Evolutionary conservation across 1,140 invertebrate species (phyloP).

Genomic region (Drosophila varians): DNA sequence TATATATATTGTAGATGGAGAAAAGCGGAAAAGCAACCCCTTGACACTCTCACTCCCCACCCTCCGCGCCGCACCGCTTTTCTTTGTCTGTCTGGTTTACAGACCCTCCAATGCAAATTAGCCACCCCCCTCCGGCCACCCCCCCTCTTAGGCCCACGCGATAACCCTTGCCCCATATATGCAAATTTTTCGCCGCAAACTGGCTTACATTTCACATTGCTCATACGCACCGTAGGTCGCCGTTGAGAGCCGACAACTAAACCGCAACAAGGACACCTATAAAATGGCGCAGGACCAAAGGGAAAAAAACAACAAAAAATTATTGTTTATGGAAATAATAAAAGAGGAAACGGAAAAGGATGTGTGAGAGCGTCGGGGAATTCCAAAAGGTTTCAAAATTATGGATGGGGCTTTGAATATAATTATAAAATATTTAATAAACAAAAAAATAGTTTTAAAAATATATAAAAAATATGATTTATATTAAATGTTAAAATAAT

Average conservation of each 20-base stretch:
- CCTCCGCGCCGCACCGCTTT: background rate
- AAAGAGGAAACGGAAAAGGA: conserved; percentile 4
- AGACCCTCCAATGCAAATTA: conserved; percentile 65
- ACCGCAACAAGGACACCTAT: conserved; percentile 24
- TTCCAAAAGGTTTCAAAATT: background rate
- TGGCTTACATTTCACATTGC: conserved; percentile 62
- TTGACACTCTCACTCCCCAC: background rate
- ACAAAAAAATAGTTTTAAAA: background rate
- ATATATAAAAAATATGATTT: background rate
- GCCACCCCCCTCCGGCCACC: conserved; percentile 37
- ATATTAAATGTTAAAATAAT: background rate
- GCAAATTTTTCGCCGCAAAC: conserved; percentile 64
- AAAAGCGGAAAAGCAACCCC: background rate
- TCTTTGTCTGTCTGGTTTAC: conserved; percentile 8
- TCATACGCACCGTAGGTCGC: conserved; percentile 41
- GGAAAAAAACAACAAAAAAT: no score
- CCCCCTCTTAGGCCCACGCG: background rate
- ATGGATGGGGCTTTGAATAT: conserved; percentile 67
- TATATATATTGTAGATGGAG: background rate
- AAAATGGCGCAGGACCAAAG: conserved; percentile 7
- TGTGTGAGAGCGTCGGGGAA: background rate
- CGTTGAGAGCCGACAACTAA: background rate
- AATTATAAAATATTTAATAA: conserved; percentile 23
- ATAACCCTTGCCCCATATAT: conserved; percentile 42
- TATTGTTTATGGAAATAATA: background rate